Evolutionary conservation across 2,888 invertebrate species (phyloP).

Genomic region (Spilarctia lutea): DNA sequence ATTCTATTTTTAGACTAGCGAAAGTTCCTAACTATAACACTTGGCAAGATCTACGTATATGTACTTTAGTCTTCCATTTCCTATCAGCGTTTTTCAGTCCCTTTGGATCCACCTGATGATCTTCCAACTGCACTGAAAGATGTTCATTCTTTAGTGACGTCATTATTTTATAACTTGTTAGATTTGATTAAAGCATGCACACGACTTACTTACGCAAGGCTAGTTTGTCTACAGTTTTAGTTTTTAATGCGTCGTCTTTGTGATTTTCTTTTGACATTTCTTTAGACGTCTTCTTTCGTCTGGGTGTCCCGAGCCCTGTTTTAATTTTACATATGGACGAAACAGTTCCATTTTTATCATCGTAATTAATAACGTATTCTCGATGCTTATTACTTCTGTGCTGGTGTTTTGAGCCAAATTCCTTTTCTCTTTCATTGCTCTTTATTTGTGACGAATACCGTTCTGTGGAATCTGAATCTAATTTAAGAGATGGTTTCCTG

Average conservation of each 20-base stretch:
- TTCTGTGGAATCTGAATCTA: constrained; percentile 41
- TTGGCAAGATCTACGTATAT: constrained; percentile 79
- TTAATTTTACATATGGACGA: constrained; percentile 79
- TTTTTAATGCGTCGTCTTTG: constrained; percentile 65
- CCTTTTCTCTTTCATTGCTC: constrained; percentile 53
- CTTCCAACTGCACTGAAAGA: constrained; percentile 82
- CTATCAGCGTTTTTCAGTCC: constrained; percentile 65
- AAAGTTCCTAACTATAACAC: constrained; percentile 63
- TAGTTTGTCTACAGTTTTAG: constrained; percentile 70
- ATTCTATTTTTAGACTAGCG: constrained; percentile 56
- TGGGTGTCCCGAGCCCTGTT: constrained; percentile 61
- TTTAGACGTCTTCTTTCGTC: constrained; percentile 64
- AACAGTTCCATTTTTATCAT: constrained; percentile 82
- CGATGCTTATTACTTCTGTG: constrained; percentile 64
- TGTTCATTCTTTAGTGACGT: constrained; percentile 72
- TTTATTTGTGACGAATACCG: constrained; percentile 31
- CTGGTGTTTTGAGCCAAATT: constrained; percentile 47
- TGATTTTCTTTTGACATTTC: constrained; percentile 63
- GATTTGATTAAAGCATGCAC: constrained; percentile 72
- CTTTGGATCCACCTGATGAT: constrained; percentile 68
- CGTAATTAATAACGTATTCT: constrained; percentile 81
- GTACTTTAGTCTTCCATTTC: constrained; percentile 71
- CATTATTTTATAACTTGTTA: constrained; percentile 66
- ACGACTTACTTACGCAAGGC: constrained; percentile 82
- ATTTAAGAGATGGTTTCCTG: constrained; percentile 46